Evolutionary conservation across 2,797 vertebrate genomes (phyloP).

Genomic region (Danionella dracula): DNA sequence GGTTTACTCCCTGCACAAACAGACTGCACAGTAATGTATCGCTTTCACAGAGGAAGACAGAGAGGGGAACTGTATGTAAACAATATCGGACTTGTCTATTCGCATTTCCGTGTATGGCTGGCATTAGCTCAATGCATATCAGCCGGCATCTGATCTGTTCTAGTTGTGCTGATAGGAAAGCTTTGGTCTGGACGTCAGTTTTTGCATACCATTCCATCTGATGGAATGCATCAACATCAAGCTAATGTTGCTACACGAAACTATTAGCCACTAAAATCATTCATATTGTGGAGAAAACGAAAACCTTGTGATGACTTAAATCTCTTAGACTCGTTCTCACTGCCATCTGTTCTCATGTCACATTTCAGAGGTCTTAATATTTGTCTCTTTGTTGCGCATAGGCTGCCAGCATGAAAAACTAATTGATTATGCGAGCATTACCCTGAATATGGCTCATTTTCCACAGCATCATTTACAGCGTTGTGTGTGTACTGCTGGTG

Average conservation of each 20-base stretch:
- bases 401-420: constrained; percentile 52
- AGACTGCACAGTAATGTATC: constrained; percentile 8
- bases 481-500: constrained; percentile 25
- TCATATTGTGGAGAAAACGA: constrained; percentile 43
- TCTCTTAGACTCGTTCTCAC: background rate
- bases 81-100: constrained; percentile 15
- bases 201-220: constrained; percentile 55
- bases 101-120: constrained; percentile 25
- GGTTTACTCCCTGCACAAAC: constrained; percentile 3
- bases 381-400: constrained; percentile 49
- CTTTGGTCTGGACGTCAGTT: constrained; percentile 57
- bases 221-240: constrained; percentile 66
- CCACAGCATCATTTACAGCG: constrained; percentile 33
- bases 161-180: constrained; percentile 52
- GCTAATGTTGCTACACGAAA: constrained; percentile 45
- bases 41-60: constrained; percentile 4
- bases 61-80: constrained; percentile 31
- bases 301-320: constrained; percentile 15
- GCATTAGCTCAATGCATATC: constrained; percentile 38
- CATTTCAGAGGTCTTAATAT: constrained; percentile 36
- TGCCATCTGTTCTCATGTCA: background rate
- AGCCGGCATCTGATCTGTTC: constrained; percentile 69
- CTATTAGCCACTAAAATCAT: constrained; percentile 62
- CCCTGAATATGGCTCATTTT: constrained; percentile 39
- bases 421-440: constrained; percentile 23